These are phyloP conservation scores for Esox masquinongy DNA, from an alignment of 2,797 vertebrate species.

Conservation along the genomic window DNA sequence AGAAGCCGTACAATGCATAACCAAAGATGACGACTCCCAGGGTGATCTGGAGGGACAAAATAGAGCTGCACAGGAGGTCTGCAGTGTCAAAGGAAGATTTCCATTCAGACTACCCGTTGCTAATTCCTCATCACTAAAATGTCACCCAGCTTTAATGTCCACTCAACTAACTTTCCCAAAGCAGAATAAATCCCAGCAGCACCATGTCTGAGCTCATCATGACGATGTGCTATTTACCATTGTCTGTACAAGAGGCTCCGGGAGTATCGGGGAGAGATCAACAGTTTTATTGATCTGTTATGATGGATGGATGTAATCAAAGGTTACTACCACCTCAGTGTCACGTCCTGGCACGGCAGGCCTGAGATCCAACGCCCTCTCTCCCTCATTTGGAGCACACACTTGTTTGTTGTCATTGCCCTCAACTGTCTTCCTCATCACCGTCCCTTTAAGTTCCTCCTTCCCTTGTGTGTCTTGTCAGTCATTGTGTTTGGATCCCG, in stretches of 20 bases:
- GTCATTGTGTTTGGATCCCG: too few relatives aligned
- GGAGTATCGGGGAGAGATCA: neutral
- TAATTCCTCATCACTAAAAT: neutral
- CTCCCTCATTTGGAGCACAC: too few relatives aligned
- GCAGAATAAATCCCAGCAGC: neutral
- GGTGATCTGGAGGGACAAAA: neutral
- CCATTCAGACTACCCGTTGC: neutral
- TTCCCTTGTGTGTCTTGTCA: too few relatives aligned
- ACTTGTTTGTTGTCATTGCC: too few relatives aligned
- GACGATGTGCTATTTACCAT: neutral
- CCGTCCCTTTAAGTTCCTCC: too few relatives aligned
- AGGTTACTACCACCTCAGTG: neutral
- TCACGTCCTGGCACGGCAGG: too few relatives aligned
- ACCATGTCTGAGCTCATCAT: neutral
- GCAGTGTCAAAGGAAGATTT: neutral
- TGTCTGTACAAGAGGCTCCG: neutral
- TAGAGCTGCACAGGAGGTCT: neutral
- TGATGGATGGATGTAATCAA: constrained; percentile 1
- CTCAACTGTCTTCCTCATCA: too few relatives aligned
- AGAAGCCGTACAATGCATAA: neutral
- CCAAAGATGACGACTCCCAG: neutral
- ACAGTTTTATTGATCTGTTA: neutral
- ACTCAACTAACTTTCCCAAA: neutral
- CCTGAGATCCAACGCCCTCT: too few relatives aligned
- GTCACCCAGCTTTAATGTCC: neutral